Evolutionary conservation across 1,140 invertebrate genomes (phyloP), one percentile per base, ranked within the genome.

Genomic region (Drosophila prosaltans): DNA sequence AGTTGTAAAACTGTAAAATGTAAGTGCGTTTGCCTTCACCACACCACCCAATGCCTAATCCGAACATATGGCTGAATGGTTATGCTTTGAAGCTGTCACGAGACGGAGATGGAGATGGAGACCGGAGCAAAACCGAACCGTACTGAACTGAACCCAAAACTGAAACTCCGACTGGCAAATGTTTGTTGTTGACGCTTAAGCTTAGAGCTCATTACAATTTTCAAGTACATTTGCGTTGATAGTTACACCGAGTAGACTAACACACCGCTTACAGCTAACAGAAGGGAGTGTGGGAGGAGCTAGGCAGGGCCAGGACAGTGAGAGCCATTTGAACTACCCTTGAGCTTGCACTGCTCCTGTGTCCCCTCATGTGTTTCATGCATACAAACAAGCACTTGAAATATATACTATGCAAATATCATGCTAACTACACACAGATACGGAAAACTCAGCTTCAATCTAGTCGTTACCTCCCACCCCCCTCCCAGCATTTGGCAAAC

Each of bases 141-240:
- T 65, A 71, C 45, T 55, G 55, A 67, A 30, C 28, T 4, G 55
- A 67, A 72, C 36, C 59, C 65, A 61, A 45, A 73, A 65, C 64
- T 71, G 66, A 58, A 79, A 74, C 72, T 71, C 26, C 10, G 70
- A 54, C 40, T 40, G 28, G 74, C 69, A 71, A 88, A 88, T 81
- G 83, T 88, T 88, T 88, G 83, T 76, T 88, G 83, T 89, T 89
- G 83, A 88, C 85, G 84, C 81, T 89, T 88, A 74, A 69, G 84
- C 85, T 89, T 90, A 84, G 81, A 84, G 84, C 84, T 89, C 84
- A 89, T 89, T 89, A 89, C 84, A 89, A 89, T 89, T 89, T 89
- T 89, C 84, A 89, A 89, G 84, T 89, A 90, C 85, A 89, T 89
- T 89, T 89, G 85, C 85, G 85, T 80, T 89, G 85, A 90, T 89